Base-by-base conservation (phyloP, 2,113 vertebrate species). In the Suricata suricatta region DNA sequence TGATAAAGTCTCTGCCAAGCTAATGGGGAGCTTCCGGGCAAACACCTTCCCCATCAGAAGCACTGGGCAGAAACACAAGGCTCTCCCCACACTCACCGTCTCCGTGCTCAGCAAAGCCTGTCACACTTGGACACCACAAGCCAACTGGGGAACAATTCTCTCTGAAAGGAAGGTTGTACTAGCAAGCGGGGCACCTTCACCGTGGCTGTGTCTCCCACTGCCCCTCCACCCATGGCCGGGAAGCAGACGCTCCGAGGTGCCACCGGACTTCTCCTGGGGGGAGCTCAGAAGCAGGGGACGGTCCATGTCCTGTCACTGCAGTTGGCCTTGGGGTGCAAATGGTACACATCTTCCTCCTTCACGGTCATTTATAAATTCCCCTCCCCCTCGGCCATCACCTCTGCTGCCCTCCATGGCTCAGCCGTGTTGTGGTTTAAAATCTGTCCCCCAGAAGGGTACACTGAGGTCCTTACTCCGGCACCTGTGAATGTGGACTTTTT, bases 121-220 rank as follows among this genome's bases (percentile, higher is more conserved):
- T 74, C n/a, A 41, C 72, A 29, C 35, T 38, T 15, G 3, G 72
- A 44, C 72, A 14, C 38, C 72, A 29, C 3, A 3, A 44, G 72
- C 72, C 72, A 29, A 76, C 38, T 9, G 41, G 8, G 7, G 19
- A 68, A 54, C 44, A 41, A 41, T 41, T 38, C 41, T 66, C 33
- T 66, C 44, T 31, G 16, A 35, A 57, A 68, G 57, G 3, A 41
- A 31, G 17, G 4, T 16, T 35, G 76, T 13, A 0, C 76, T 11
- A 11, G 76, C 2, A 6, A 31, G 33, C 2, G 14, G 10, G 15
- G 17, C 16, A 1, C 35, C 38, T 57, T 25, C 23, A 0, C 7
- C 17, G 60, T 0, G 31, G 5, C 50, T 38, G 15, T 7, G 3
- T 63, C 38, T 41, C 69, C 52, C 35, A 14, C 3, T 3, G 50